Evolutionary conservation across 2,888 invertebrate species (phyloP), one percentile per base, ranked within the genome.

Genomic region (Prostheceraeus crozeri): DNA sequence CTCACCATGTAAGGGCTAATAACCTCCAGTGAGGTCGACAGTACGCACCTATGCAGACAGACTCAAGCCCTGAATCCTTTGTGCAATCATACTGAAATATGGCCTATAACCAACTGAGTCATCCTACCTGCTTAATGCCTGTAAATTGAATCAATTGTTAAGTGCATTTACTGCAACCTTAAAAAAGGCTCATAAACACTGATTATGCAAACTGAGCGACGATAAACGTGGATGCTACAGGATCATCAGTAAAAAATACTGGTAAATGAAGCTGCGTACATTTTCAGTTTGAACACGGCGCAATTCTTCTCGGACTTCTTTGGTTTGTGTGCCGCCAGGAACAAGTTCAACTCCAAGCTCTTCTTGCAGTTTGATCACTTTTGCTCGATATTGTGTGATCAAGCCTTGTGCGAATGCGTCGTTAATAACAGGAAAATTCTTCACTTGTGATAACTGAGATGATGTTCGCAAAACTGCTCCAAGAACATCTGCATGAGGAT

Each of bases 381-480:
- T 59, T 28, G 72, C 70, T 61, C 69, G 63, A 62, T 71, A 69
- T 64, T 73, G 73, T 1, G 70, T 71, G 48, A 71, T 53, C 27
- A 75, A 63, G 53, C 68, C 67, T 72, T 72, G 72, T 6, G 72
- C 71, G 60, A 69, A 68, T 53, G 66, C 65, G 63, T 73, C 73
- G 66, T 73, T 74, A 52, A 71, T 64, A 25, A 74, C 61, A 3
- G 74, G 74, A 64, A 69, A 74, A 60, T 71, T 73, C 60, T 68
- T 72, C 46, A 72, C 68, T 61, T 69, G 71, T 2, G 68, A 62
- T 2, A 72, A 62, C 45, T 70, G 65, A n/a, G 65, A 67, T 4
- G 67, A 62, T 52, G 72, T 67, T 45, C 65, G 67, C 45, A 74
- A 65, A 19, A 71, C 63, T 6, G 68, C 62, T 8, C 64, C 65